Evolutionary conservation across 2,888 invertebrate species (phyloP), one percentile per base, ranked within the genome.

Genomic region (Crepidodera aurea): DNA sequence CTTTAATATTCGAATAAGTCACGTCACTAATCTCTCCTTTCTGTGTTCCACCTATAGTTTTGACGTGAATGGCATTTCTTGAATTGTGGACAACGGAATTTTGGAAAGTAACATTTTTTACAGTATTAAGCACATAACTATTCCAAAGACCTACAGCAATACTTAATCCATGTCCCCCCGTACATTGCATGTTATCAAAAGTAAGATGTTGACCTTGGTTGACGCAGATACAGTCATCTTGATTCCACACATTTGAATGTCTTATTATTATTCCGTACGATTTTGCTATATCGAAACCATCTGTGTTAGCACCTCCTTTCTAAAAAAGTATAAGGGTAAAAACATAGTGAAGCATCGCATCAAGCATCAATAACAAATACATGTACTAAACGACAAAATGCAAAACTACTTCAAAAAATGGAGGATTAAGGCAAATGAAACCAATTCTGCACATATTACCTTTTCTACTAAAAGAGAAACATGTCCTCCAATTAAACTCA

Each of bases 141-240:
- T 12, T 13, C 13, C 44, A 53, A 1, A 58, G 12, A 12, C 66
- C 66, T 16, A 55, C 50, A 4, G 66, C 57, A 13, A 66, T 37
- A 55, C 65, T 65, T 29, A 65, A 56, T 15, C 66, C 66, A 15
- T 66, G 66, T 19, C 64, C 39, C 3, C 66, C 66, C 8, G 40
- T 57, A 44, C 66, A 66, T 25, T 60, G 54, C 1, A 64, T 12
- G 15, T 64, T 60, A 3, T 13, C 12, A 19, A 66, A 60, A 7
- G 5, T 4, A 7, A 66, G 22, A 51, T 66, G 13, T n/a, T 44
- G 19, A n/a, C 60, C 66, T n/a, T 44, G 51, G 12, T 55, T 62
- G 4, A 62, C 29, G 29, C 53, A 51, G 2, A 62, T 25, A 12
- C 62, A 62, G 18, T 62, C 62, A 18, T 62, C 62, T 13, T 62